Percentiles rank a stretch among this genome's conserved stretches.
These are phyloP conservation scores for Nasonia vitripennis DNA, from an alignment of 1,140 invertebrate species.

Conservation along the genomic window DNA sequence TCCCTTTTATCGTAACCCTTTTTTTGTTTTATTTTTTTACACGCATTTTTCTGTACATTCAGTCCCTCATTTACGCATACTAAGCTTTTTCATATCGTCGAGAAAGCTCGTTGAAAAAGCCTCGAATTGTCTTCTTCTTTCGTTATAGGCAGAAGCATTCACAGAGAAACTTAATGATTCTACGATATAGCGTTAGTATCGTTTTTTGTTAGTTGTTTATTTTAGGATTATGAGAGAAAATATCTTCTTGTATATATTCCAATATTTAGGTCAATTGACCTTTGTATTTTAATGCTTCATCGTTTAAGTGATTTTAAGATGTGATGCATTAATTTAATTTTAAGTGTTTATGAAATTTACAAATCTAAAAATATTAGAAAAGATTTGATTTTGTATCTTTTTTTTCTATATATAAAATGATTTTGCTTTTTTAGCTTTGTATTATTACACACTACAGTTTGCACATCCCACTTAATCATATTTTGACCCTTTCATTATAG, in stretches of 20 bases:
- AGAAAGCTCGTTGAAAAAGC: constrained; percentile 35
- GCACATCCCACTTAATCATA: constrained; percentile 37
- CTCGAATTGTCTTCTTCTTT: constrained; percentile 2
- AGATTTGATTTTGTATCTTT: too few species aligned
- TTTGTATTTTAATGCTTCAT: neutral
- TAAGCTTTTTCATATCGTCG: neutral
- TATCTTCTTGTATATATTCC: neutral
- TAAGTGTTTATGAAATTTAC: neutral
- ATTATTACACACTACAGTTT: neutral
- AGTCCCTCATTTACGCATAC: neutral
- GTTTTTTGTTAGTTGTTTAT: neutral
- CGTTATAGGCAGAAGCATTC: neutral
- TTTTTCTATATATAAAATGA: too few species aligned
- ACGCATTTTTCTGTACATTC: neutral
- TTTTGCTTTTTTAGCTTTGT: too few species aligned
- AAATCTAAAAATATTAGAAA: constrained; percentile 36
- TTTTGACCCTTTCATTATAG: constrained; percentile 41
- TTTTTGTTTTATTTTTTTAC: neutral
- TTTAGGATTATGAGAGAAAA: neutral
- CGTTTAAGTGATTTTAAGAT: neutral
- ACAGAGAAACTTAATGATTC: neutral
- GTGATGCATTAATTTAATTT: too few species aligned
- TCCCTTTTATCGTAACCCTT: constrained; percentile 23
- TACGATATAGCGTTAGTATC: neutral
- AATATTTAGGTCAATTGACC: neutral